Percentiles rank a stretch among this genome's conserved stretches.
phyloP scores from a whole-genome alignment of 2,797 vertebrate species.

The Enteromius anoplus region DNA sequence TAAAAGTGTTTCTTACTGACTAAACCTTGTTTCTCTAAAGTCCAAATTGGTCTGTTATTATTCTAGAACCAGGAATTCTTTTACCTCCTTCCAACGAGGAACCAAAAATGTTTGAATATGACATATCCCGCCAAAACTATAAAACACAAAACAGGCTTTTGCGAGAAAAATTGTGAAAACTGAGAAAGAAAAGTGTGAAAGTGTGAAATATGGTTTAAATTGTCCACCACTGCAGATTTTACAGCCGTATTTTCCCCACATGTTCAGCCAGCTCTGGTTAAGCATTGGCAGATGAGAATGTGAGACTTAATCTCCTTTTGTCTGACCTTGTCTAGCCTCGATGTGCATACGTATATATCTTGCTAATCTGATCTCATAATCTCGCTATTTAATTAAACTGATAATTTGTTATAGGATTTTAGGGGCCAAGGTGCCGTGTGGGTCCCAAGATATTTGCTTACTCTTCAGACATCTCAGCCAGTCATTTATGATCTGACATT shows the following conservation, averaged over 20 bases:
- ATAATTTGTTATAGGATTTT: conserved; percentile 27
- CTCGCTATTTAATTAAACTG: neutral
- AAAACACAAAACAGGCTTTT: conserved; percentile 30
- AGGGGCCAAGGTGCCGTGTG: neutral
- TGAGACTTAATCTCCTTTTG: conserved; percentile 20
- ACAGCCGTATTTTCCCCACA: conserved; percentile 13
- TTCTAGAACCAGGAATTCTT: neutral
- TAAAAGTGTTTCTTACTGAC: neutral
- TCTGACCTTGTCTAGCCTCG: conserved; percentile 18
- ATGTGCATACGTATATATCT: neutral
- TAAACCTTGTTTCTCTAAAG: neutral
- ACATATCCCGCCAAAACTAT: conserved; percentile 23
- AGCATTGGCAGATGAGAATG: conserved; percentile 16
- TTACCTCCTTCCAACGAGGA: neutral
- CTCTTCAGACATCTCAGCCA: conserved; percentile 16
- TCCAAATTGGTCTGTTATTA: neutral
- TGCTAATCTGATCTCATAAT: conserved; percentile 24
- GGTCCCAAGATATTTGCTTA: neutral
- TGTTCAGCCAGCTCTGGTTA: conserved; percentile 16
- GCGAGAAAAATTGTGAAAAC: conserved; percentile 21
- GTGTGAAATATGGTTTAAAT: conserved; percentile 41
- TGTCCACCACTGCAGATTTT: conserved; percentile 28
- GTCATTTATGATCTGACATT: conserved; percentile 8
- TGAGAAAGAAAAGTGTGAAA: conserved; percentile 41
- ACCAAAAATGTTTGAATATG: conserved; percentile 8